Conservation (phyloP, 2,888 invertebrate species). For the Agrotis exclamationis region DNA sequence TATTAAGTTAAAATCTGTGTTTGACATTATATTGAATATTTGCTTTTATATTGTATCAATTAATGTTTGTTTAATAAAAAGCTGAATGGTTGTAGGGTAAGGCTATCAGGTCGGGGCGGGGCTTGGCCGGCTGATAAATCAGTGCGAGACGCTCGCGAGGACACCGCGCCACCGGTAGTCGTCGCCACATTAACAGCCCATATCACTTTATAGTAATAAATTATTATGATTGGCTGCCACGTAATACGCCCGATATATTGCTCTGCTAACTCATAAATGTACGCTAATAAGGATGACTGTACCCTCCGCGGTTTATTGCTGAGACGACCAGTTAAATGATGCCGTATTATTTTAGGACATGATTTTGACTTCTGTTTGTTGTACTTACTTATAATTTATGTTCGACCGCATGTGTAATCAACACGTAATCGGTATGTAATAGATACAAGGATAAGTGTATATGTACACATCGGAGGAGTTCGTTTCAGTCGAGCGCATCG, state of each 20-base stretch:
- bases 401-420: slow-evolving; percentile 32
- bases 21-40: slow-evolving; percentile 42
- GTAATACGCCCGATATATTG: slow-evolving; percentile 64
- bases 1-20: slow-evolving; percentile 38
- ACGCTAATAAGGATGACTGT: slow-evolving; percentile 68
- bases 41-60: slow-evolving; percentile 41
- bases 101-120: slow-evolving; percentile 60
- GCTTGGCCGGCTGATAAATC: slow-evolving; percentile 70
- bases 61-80: slow-evolving; percentile 47
- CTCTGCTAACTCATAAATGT: slow-evolving; percentile 65
- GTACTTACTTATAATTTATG: slow-evolving; percentile 35
- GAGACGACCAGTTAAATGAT: slow-evolving; percentile 61
- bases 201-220: slow-evolving; percentile 81
- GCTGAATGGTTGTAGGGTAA: slow-evolving; percentile 52
- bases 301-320: slow-evolving; percentile 62
- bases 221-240: slow-evolving; percentile 77
- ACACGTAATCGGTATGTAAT: slow-evolving; percentile 38
- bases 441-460: slow-evolving; percentile 52
- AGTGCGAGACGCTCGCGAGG: slow-evolving; percentile 55
- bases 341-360: slow-evolving; percentile 50
- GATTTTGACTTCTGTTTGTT: slow-evolving; percentile 44
- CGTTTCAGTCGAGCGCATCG: slow-evolving; percentile 39
- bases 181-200: slow-evolving; percentile 70
- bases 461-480: slow-evolving; percentile 35
- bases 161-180: slow-evolving; percentile 37